Conservation (phyloP, 2,888 invertebrate species). For the Temnothorax ravouxi region DNA sequence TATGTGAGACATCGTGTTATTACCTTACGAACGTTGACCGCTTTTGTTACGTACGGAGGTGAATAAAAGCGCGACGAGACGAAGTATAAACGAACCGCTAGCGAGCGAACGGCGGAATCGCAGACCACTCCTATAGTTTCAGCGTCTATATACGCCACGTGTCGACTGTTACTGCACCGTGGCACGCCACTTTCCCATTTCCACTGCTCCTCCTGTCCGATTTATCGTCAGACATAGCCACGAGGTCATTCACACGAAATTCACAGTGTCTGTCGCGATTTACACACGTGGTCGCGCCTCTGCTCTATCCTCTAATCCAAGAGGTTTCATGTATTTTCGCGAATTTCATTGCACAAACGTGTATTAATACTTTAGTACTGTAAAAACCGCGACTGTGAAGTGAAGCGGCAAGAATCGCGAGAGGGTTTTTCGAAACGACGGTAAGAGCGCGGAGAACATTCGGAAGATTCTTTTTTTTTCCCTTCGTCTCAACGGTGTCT, state of each 20-base stretch:
- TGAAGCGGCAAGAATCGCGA: neutral
- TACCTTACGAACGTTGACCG: conserved; percentile 25
- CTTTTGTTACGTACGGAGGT: neutral
- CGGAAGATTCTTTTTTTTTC: neutral
- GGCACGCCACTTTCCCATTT: conserved; percentile 76
- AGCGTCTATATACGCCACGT: conserved; percentile 47
- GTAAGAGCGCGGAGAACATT: neutral
- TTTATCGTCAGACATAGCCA: conserved; percentile 52
- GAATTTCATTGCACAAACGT: neutral
- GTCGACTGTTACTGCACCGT: conserved; percentile 64
- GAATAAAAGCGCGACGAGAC: conserved; percentile 26
- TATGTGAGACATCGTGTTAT: neutral
- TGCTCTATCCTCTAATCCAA: neutral
- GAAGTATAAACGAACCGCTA: conserved; percentile 27
- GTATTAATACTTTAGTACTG: neutral
- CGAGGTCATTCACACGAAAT: conserved; percentile 36
- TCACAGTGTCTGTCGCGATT: neutral
- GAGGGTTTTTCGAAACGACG: conserved; percentile 15
- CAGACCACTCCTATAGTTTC: conserved; percentile 66
- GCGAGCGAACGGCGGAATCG: conserved; percentile 25
- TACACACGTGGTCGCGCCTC: neutral
- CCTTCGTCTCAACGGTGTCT: conserved; percentile 4
- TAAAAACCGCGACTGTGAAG: neutral
- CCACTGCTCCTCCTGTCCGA: conserved; percentile 65
- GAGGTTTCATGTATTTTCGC: neutral